Base-by-base conservation (phyloP, 2,113 vertebrate genomes). In the Eclectus roratus region DNA sequence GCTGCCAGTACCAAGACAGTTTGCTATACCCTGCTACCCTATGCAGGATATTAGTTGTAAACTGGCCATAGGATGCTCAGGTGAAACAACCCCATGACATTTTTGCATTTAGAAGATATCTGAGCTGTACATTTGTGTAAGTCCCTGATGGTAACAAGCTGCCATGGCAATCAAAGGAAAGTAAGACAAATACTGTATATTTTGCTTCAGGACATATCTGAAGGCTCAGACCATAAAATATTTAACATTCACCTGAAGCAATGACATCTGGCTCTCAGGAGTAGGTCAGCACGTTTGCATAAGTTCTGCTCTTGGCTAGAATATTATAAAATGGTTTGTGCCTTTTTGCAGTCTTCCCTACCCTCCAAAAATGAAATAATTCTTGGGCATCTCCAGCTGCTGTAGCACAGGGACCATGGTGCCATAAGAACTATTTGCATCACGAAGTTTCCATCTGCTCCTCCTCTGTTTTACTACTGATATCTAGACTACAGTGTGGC, bases 211-310 rank as follows among this genome's bases (percentile, higher is more conserved):
- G 83, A 96, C 66, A 87, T 79, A 85, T 84, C 47, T 90, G 85
- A 96, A 93, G 1, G 64, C 50, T 97, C 88, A 86, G 50, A 96
- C 80, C 83, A 95, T 88, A 94, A 97, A 97, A 96, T 92, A 95
- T 61, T 83, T 93, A 96, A 85, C 83, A 91, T 92, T 93, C 94
- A 85, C 91, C 94, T 91, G 53, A 94, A 94, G 95, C 92, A 96
- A 76, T 91, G 89, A 91, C 93, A 96, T 95, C 95, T 97, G 95
- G 92, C 91, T 90, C 80, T 94, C 82, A 85, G 88, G 80, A 96
- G 88, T 68, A 97, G 95, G 94, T 97, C 94, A 97, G 93, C 65
- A 93, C 6, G 96, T 97, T 94, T 96, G 80, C 85, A 89, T 96
- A 96, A 86, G 52, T 92, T 96, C 91, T 95, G 95, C 85, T 95